Evolutionary conservation across 2,888 invertebrate genomes (phyloP).

Genomic region (Reticulitermes lucifugus): DNA sequence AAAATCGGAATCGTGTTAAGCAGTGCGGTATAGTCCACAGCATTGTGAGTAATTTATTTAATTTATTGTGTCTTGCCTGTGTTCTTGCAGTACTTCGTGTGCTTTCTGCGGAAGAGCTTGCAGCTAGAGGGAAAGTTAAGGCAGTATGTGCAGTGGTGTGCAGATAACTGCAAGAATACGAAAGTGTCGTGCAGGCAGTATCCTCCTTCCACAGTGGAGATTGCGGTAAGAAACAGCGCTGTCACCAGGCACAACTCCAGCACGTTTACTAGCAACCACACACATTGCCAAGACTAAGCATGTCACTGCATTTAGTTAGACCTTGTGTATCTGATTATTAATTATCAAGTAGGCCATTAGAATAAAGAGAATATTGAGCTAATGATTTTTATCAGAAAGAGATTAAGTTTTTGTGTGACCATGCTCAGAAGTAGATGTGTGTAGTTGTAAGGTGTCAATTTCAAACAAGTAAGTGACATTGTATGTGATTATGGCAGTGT

Average conservation of each 20-base stretch:
- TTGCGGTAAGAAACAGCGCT: conserved; percentile 74
- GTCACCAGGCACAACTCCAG: background rate
- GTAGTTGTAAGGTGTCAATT: no score
- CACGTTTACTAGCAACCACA: no score
- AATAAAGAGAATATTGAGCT: no score
- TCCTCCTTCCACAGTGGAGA: conserved; percentile 93
- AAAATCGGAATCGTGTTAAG: background rate
- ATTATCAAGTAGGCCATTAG: no score
- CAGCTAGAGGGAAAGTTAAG: conserved; percentile 76
- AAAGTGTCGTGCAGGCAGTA: conserved; percentile 83
- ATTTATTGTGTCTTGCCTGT: background rate
- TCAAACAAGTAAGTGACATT: no score
- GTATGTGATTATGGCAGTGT: no score
- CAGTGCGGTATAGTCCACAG: background rate
- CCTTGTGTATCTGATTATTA: no score
- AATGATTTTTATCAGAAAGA: no score
- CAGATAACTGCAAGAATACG: conserved; percentile 91
- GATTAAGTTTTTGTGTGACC: no score
- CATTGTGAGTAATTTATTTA: background rate
- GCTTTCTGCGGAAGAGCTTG: conserved; percentile 78
- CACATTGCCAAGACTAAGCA: no score
- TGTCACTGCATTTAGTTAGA: no score
- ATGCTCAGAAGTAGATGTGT: no score
- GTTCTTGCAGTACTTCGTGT: conserved; percentile 74
- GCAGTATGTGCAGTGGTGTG: conserved; percentile 94